A percentile compares a stretch with the other conserved stretches of the same genome.
Conservation (phyloP, 2,797 vertebrate species). For the Taenioides sp. region DNA sequence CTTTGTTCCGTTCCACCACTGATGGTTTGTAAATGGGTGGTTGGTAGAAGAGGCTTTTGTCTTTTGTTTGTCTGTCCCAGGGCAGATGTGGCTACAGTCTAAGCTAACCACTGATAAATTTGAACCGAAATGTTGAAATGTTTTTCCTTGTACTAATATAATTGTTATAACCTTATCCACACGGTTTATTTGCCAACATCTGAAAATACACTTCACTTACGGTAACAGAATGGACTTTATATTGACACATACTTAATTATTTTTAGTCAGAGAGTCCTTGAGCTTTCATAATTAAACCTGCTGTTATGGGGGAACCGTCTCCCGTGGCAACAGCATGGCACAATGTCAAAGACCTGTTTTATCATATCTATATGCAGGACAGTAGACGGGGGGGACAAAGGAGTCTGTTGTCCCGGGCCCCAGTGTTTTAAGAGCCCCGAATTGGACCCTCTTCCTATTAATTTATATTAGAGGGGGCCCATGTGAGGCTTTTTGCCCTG, state of each 20-base stretch:
- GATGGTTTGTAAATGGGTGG: not conserved
- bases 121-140: too few relatives aligned
- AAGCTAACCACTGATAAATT: not conserved
- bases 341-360: slow-evolving; percentile 7
- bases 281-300: slow-evolving; percentile 70
- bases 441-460: too few relatives aligned
- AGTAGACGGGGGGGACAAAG: too few relatives aligned
- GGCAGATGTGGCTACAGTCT: not conserved
- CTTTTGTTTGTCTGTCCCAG: not conserved
- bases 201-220: slow-evolving; percentile 16
- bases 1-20: too few relatives aligned
- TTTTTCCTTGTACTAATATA: too few relatives aligned
- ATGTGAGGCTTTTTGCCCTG: too few relatives aligned
- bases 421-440: too few relatives aligned
- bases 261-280: slow-evolving; percentile 31
- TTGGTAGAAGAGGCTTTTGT: not conserved
- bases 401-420: too few relatives aligned
- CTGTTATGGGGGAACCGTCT: slow-evolving; percentile 21
- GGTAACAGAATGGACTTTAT: slow-evolving; percentile 42
- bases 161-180: slow-evolving; percentile 9
- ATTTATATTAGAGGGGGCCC: too few relatives aligned
- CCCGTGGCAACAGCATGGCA: slow-evolving; percentile 5
- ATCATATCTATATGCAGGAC: not conserved
- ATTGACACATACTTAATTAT: slow-evolving; percentile 55
- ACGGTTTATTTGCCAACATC: slow-evolving; percentile 12